These are phyloP conservation scores for Peromyscus melanophrys DNA, from an alignment of 2,797 vertebrate genomes.

Conservation along the genomic window DNA sequence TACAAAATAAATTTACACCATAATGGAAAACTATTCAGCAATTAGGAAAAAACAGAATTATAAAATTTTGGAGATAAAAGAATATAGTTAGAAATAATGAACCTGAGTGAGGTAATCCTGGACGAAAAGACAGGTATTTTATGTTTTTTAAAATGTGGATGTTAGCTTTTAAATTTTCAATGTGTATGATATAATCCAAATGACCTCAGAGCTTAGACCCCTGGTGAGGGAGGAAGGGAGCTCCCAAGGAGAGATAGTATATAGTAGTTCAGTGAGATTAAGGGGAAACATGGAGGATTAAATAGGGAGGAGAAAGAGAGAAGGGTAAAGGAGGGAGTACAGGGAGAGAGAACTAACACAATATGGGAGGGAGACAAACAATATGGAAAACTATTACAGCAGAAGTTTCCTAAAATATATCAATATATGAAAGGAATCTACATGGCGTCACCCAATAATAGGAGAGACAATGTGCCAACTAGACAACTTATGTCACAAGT, in stretches of 20 bases:
- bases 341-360: background rate
- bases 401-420: background rate
- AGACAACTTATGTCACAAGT: background rate
- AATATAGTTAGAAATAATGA: background rate
- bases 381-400: background rate
- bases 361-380: background rate
- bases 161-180: background rate
- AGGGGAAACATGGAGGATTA: background rate
- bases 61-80: background rate
- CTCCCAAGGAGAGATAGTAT: background rate
- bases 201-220: too few relatives aligned
- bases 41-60: background rate
- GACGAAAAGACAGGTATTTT: background rate
- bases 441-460: background rate
- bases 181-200: background rate
- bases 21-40: background rate
- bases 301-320: background rate
- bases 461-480: background rate
- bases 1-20: background rate
- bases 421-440: background rate
- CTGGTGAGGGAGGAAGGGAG: background rate
- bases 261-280: background rate
- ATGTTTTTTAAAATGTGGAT: background rate
- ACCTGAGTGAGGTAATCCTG: background rate
- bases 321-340: background rate